Conservation (phyloP, 2,888 invertebrate genomes). For the Minunthozetes semirufus region DNA sequence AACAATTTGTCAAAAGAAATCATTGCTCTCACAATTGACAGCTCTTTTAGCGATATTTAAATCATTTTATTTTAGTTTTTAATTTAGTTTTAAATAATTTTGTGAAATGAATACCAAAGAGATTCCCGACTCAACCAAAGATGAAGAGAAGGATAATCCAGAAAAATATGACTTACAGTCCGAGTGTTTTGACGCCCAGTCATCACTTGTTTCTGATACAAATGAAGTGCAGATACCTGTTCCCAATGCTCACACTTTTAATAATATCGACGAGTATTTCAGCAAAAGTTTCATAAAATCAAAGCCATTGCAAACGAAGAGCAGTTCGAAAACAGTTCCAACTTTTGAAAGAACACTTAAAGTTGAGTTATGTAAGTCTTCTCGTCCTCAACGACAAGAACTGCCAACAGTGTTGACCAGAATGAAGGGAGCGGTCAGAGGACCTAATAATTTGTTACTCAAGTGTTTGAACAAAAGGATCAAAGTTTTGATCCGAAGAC, state of each 20-base stretch:
- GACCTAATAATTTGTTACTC: constrained; percentile 28
- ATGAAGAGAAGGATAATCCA: no score
- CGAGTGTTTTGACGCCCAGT: constrained; percentile 35
- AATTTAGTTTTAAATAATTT: not conserved
- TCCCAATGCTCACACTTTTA: constrained; percentile 38
- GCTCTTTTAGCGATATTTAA: no score
- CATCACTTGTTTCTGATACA: constrained; percentile 33
- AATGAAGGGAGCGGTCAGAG: constrained; percentile 24
- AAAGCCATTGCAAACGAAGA: not conserved
- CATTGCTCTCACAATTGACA: no score
- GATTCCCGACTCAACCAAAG: not conserved
- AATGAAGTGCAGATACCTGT: constrained; percentile 7
- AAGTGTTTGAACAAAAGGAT: constrained; percentile 25
- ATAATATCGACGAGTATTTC: constrained; percentile 37
- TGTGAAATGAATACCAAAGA: not conserved
- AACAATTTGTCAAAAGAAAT: no score
- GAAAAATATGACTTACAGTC: constrained; percentile 48
- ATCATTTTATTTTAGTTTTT: not conserved
- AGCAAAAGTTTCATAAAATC: constrained; percentile 36
- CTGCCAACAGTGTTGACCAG: constrained; percentile 26
- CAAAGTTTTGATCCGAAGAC: constrained; percentile 31
- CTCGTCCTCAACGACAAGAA: not conserved
- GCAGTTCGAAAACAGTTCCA: not conserved
- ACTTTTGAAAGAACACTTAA: not conserved
- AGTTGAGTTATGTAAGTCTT: not conserved